These are phyloP conservation scores for Hypanus sabinus DNA, from an alignment of 2,113 vertebrate species.

Conservation along the genomic window DNA sequence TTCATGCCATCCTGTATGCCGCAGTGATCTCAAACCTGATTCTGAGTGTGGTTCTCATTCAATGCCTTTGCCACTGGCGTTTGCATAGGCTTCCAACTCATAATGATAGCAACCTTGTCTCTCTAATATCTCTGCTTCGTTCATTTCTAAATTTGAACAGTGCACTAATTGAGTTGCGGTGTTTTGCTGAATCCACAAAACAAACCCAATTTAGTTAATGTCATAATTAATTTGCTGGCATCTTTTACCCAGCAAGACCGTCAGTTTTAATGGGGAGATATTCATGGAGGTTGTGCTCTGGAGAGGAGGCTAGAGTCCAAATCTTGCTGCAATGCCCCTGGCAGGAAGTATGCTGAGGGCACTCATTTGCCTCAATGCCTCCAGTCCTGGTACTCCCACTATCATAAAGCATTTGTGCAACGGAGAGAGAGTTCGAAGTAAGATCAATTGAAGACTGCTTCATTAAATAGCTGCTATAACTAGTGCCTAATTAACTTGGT, in stretches of 20 bases:
- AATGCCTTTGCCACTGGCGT: neutral
- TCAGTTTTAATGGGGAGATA: neutral
- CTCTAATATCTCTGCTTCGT: neutral
- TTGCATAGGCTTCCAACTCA: neutral
- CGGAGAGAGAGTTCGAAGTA: neutral
- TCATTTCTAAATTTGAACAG: neutral
- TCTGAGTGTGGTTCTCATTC: too few species aligned
- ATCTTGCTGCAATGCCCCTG: neutral
- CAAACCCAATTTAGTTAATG: neutral
- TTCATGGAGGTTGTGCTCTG: neutral
- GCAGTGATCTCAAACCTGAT: too few species aligned
- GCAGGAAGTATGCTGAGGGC: neutral
- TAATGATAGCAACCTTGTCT: neutral
- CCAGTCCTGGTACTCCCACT: neutral
- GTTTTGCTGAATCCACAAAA: neutral
- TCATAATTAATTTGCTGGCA: neutral
- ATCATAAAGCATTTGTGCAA: neutral
- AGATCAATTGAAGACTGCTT: neutral
- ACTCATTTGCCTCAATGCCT: neutral
- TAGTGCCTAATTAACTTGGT: neutral
- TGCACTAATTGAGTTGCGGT: neutral
- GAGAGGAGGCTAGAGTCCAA: neutral
- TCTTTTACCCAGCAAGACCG: neutral
- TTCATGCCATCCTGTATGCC: too few species aligned
- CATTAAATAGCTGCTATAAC: neutral